Percentiles rank a stretch among this genome's conserved stretches.
These are phyloP conservation scores for Diprion similis DNA, from an alignment of 1,140 invertebrate genomes.

Conservation along the genomic window DNA sequence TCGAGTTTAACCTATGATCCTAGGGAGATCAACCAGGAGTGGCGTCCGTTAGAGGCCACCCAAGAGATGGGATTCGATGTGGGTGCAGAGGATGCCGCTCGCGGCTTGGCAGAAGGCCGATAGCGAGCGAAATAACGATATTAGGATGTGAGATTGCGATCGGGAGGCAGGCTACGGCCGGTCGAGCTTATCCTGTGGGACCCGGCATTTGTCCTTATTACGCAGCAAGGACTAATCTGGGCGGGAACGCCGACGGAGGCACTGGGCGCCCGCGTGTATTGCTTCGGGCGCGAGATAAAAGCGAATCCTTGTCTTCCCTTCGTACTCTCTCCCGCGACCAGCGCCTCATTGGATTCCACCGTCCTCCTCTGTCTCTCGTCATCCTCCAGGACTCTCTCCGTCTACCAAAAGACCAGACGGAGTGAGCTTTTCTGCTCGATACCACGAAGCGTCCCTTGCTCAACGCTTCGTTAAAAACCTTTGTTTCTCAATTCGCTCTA, in stretches of 20 bases:
- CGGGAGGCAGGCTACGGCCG: background rate
- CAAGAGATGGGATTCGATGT: background rate
- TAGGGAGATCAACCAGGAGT: background rate
- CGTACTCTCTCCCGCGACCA: background rate
- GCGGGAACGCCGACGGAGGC: background rate
- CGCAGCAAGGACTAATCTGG: constrained; percentile 14
- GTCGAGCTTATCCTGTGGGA: constrained; percentile 4
- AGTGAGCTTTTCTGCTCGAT: background rate
- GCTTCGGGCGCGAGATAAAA: constrained; percentile 12
- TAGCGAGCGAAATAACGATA: constrained; percentile 5
- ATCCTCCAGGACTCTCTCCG: background rate
- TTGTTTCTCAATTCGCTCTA: background rate
- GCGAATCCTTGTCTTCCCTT: constrained; percentile 9
- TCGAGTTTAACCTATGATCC: background rate
- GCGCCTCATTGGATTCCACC: background rate
- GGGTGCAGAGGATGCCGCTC: background rate
- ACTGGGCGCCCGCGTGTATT: background rate
- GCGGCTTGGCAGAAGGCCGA: constrained; percentile 1
- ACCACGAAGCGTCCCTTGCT: background rate
- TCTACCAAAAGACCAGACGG: background rate
- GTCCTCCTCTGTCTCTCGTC: background rate
- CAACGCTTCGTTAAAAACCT: background rate
- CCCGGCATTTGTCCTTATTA: constrained; percentile 7
- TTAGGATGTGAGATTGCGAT: background rate
- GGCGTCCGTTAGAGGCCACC: background rate